Evolutionary conservation across 2,888 invertebrate genomes (phyloP).

Genomic region (Drosophila parthenogenetica): DNA sequence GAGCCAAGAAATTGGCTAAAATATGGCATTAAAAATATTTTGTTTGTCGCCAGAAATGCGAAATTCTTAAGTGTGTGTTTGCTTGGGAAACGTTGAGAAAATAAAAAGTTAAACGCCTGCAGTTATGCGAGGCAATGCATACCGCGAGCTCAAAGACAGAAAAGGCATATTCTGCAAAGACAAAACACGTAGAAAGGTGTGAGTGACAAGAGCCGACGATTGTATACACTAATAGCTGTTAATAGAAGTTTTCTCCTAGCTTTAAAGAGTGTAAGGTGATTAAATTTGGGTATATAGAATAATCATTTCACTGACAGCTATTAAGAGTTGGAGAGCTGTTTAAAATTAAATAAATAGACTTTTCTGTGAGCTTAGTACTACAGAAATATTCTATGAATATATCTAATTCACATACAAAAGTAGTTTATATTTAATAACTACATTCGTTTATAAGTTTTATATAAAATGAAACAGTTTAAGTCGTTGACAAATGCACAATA

Average conservation of each 20-base stretch:
- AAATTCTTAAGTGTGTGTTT: conserved; percentile 40
- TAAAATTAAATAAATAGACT: too few relatives aligned
- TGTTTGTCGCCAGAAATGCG: conserved; percentile 73
- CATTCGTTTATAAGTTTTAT: too few relatives aligned
- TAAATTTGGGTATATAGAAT: too few relatives aligned
- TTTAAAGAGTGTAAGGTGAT: too few relatives aligned
- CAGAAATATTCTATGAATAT: too few relatives aligned
- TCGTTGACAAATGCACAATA: background rate
- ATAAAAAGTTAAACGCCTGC: conserved; percentile 64
- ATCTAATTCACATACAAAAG: too few relatives aligned
- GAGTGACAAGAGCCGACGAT: background rate
- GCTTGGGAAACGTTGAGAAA: conserved; percentile 39
- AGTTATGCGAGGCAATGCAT: conserved; percentile 76
- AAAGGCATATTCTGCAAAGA: conserved; percentile 7
- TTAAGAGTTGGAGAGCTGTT: too few relatives aligned
- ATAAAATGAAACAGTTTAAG: background rate
- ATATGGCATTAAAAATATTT: conserved; percentile 64
- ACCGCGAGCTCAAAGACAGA: conserved; percentile 35
- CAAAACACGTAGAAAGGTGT: conserved; percentile 1
- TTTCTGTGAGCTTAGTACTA: too few relatives aligned
- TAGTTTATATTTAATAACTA: too few relatives aligned
- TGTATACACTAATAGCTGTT: conserved; percentile 6
- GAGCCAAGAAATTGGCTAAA: conserved; percentile 52
- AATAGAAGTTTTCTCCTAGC: background rate
- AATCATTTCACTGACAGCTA: too few relatives aligned